A percentile compares a stretch with the other conserved stretches of the same genome.
Conservation (phyloP, 2,797 vertebrate genomes). For the Melanotaenia parkinsoni region DNA sequence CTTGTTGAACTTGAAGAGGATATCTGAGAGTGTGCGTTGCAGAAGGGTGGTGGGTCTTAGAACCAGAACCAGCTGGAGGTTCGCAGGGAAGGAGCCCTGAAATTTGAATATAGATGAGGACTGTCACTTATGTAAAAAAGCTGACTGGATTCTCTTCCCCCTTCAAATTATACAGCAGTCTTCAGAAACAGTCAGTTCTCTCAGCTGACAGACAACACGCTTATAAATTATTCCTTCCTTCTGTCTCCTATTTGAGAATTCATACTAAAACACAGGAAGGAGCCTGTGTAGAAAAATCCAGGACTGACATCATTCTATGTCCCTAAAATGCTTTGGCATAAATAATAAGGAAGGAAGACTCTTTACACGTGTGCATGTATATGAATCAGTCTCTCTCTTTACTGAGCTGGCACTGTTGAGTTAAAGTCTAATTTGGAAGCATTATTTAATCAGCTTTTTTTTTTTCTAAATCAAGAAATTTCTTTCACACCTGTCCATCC, state of each 20-base stretch:
- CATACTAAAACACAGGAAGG: constrained; percentile 15
- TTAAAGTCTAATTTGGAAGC: background rate
- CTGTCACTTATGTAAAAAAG: constrained; percentile 9
- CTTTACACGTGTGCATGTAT: background rate
- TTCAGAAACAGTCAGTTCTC: constrained; percentile 18
- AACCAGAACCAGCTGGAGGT: constrained; percentile 94
- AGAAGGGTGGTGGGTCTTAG: constrained; percentile 91
- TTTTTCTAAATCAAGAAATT: background rate
- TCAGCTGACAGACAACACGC: constrained; percentile 23
- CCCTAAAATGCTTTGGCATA: constrained; percentile 15
- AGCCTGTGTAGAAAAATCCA: constrained; percentile 17
- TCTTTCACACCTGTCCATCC: background rate
- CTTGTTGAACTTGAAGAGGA: constrained; percentile 93
- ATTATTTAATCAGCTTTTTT: background rate
- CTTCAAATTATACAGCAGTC: constrained; percentile 10
- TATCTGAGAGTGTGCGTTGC: constrained; percentile 91
- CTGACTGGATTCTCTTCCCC: constrained; percentile 4
- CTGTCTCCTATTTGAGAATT: constrained; percentile 21
- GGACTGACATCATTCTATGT: constrained; percentile 56
- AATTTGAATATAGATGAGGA: constrained; percentile 15
- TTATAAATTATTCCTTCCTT: constrained; percentile 4
- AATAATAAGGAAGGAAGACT: constrained; percentile 33
- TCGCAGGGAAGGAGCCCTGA: constrained; percentile 96
- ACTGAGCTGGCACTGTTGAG: background rate
- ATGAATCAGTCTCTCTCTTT: constrained; percentile 8